Conservation (phyloP, 2,797 vertebrate genomes). For the Pteropus rufus region DNA sequence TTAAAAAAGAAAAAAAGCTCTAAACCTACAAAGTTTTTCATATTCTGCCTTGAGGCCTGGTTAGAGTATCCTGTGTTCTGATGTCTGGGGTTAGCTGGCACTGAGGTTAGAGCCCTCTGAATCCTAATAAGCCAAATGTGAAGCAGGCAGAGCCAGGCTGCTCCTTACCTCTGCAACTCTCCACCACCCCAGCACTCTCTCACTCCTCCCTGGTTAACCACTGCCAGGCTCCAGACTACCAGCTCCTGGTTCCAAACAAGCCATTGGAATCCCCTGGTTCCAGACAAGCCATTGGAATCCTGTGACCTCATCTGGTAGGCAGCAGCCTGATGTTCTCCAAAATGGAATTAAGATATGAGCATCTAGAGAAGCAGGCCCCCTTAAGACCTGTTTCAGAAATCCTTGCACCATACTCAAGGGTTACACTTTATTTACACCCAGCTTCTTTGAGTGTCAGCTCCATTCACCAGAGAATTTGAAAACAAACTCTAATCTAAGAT, state of each 20-base stretch:
- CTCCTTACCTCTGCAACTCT: background rate
- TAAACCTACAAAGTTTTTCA: background rate
- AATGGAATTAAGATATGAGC: background rate
- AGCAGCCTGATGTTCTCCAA: slow-evolving; percentile 1
- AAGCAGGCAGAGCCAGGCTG: background rate
- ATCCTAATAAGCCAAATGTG: background rate
- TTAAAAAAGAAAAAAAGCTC: background rate
- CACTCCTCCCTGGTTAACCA: background rate
- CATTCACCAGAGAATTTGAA: slow-evolving; percentile 3
- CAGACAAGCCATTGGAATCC: slow-evolving; percentile 1
- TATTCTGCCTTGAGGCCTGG: background rate
- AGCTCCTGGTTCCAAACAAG: background rate
- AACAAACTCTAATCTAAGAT: background rate
- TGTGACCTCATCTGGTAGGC: slow-evolving; percentile 40
- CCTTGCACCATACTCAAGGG: background rate
- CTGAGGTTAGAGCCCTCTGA: background rate
- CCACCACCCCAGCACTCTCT: background rate
- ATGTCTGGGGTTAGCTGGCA: background rate
- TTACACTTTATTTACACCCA: background rate
- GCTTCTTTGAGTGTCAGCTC: background rate
- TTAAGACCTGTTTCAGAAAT: slow-evolving; percentile 18
- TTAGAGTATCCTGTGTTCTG: background rate
- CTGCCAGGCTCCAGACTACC: background rate
- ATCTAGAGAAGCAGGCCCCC: background rate
- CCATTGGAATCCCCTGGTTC: background rate